Percentiles rank a stretch among this genome's conserved stretches.
These are phyloP conservation scores for Sinonovacula constricta DNA, from an alignment of 1,140 invertebrate species.

Conservation along the genomic window DNA sequence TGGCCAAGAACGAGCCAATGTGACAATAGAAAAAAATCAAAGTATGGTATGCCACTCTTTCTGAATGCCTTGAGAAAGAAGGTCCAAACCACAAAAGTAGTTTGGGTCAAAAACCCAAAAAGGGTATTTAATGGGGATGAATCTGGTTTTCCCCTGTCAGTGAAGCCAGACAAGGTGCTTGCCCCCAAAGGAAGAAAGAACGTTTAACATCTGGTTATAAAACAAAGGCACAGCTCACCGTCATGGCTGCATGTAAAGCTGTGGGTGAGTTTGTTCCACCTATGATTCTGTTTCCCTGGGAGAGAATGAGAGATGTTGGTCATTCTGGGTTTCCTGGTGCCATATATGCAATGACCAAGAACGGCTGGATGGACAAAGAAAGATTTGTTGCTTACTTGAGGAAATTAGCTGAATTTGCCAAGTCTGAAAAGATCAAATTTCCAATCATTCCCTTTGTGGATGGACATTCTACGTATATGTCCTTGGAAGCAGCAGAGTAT, in stretches of 20 bases:
- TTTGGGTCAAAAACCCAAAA: not conserved
- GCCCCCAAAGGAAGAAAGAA: not conserved
- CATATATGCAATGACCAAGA: not conserved
- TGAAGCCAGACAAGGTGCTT: not conserved
- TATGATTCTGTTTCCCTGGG: slow-evolving; percentile 10
- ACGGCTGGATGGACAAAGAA: slow-evolving; percentile 29
- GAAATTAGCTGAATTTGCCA: not conserved
- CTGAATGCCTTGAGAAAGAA: slow-evolving; percentile 11
- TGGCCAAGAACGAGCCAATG: slow-evolving; percentile 4
- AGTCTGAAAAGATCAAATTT: not conserved
- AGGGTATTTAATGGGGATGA: slow-evolving; percentile 1
- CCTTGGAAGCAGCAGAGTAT: not conserved
- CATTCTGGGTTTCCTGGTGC: not conserved
- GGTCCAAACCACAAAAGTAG: not conserved
- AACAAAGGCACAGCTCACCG: slow-evolving; percentile 8
- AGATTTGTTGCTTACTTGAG: not conserved
- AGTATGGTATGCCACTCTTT: not conserved
- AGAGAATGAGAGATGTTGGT: slow-evolving; percentile 3
- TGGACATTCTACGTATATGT: not conserved
- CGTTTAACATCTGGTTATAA: slow-evolving; percentile 2
- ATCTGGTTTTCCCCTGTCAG: slow-evolving; percentile 5
- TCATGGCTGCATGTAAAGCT: not conserved
- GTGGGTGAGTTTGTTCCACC: not conserved
- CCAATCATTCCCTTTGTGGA: not conserved
- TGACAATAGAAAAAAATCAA: slow-evolving; percentile 1